Base-by-base conservation (phyloP, 2,888 invertebrate genomes). In the Eulithis testata region DNA sequence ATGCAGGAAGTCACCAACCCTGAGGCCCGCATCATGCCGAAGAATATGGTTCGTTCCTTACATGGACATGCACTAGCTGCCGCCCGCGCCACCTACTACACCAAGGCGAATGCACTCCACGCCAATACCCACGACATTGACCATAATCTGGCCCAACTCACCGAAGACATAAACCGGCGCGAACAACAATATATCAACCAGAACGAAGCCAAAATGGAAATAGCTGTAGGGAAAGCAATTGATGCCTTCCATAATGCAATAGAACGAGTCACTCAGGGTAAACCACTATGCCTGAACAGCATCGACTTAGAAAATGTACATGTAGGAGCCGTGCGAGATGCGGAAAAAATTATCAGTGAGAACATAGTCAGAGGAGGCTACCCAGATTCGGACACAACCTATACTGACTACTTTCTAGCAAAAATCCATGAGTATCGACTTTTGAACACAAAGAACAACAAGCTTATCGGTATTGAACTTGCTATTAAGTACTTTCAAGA, bases 1-100 rank as follows among this genome's bases (percentile, higher is more conserved):
- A 66, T 66, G 66, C 58, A 59, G 56, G 60, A 50, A n/a, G 62
- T 45, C 27, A 62, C n/a, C 52, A 64, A 1, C 9, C 56, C 12
- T 31, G 31, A 31, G 43, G 54, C 44, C 6, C 27, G 14, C 5
- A 51, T 43, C 59, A 43, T 43, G n/a, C n/a, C 27, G 2, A 50
- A 51, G 43, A 50, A 59, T 21, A n/a, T 1, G 9, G 9, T 66
- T 4, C 11, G 36, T 3, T 12, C 45, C 7, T 21, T 60, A n/a
- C 66, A 69, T 27, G 8, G 7, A 2, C 40, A 36, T 4, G 43
- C 55, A 54, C 27, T 63, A 27, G 11, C 45, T 1, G 49, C 47
- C 12, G 62, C 66, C 3, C 12, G n/a, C 3, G 43, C 49, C 1
- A 7, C 11, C 11, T 49, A 21, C 21, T 3, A 9, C 21, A 11